Evolutionary conservation across 2,113 vertebrate genomes (phyloP), one percentile per base, ranked within the genome.

Genomic region (Hemiprocne comata): DNA sequence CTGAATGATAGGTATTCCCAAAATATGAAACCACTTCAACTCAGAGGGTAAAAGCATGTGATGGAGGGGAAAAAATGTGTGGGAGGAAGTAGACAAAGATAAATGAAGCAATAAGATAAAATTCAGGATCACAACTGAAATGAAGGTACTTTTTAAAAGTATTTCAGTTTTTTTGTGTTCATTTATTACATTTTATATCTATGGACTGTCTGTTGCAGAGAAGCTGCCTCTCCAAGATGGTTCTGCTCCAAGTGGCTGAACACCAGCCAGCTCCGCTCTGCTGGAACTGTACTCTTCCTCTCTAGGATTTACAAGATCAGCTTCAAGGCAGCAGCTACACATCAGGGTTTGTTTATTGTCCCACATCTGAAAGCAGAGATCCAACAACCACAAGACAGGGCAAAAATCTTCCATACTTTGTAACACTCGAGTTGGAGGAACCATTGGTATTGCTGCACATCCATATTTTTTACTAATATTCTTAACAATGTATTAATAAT

Each of bases 161-260:
- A 19, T 65, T 53, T 74, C 24, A 44, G 3, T 40, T 69, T 55
- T 1, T 36, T n/a, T 48, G 15, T 46, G 9, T 17, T 78, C 66
- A 58, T 80, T 73, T n/a, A 21, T 85, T 36, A 12, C 0, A 1
- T 44, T 85, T 84, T 71, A 12, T 62, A 28, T 18, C 26, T 89
- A 6, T 19, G 18, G 7, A 12, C 13, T 51, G 3, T 21, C 24
- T 70, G 84, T 51, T 80, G 19, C 34, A 61, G 42, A 58, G 28
- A 31, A 7, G 4, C 1, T 3, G 61, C 51, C 26, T 40, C 29
- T 29, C 26, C 31, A 36, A 44, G 36, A 38, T 0, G 0, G 7
- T 58, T 58, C 46, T 87, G 21, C 28, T 77, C 20, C 13, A 42
- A 24, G 13, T 33, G 58, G 10, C 40, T 84, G 58, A 93, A 48